phyloP scores from a whole-genome alignment of 2,888 invertebrate genomes.

The Acheta domesticus region DNA sequence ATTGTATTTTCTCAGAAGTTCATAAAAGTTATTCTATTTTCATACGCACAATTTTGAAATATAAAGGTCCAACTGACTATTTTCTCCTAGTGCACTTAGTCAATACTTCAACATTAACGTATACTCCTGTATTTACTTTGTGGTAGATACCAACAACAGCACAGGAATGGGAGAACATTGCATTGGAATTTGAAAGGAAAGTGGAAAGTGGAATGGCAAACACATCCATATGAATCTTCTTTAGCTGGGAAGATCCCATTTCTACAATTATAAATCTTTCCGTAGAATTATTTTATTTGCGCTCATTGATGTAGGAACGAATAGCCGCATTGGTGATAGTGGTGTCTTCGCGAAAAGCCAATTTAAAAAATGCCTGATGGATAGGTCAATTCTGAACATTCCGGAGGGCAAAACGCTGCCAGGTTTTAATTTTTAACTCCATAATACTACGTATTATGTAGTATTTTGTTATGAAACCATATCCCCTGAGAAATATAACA shows the following conservation, averaged over 20 bases:
- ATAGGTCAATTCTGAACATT: slow-evolving; percentile 27
- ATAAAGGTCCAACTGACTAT: too few species aligned
- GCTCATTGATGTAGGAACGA: slow-evolving; percentile 39
- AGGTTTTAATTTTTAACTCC: too few species aligned
- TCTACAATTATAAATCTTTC: slow-evolving; percentile 37
- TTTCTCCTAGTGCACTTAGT: too few species aligned
- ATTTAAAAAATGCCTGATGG: slow-evolving; percentile 23
- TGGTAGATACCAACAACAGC: slow-evolving; percentile 26
- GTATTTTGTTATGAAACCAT: slow-evolving; percentile 31
- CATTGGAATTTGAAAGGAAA: slow-evolving; percentile 32
- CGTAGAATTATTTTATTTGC: slow-evolving; percentile 31
- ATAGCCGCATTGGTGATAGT: slow-evolving; percentile 38
- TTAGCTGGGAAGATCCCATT: slow-evolving; percentile 35
- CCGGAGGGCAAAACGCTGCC: slow-evolving; percentile 22
- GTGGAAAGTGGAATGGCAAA: slow-evolving; percentile 38
- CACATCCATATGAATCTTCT: slow-evolving; percentile 36
- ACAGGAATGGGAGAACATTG: slow-evolving; percentile 28
- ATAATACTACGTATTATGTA: too few species aligned
- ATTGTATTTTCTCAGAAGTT: too few species aligned
- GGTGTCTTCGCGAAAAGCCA: slow-evolving; percentile 33
- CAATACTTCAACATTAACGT: too few species aligned
- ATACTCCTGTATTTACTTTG: not conserved
- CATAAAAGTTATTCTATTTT: too few species aligned
- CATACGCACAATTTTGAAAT: too few species aligned
- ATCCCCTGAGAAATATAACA: slow-evolving; percentile 22